Base-by-base conservation (phyloP, 2,113 vertebrate genomes). In the Hepsetus odoe region DNA sequence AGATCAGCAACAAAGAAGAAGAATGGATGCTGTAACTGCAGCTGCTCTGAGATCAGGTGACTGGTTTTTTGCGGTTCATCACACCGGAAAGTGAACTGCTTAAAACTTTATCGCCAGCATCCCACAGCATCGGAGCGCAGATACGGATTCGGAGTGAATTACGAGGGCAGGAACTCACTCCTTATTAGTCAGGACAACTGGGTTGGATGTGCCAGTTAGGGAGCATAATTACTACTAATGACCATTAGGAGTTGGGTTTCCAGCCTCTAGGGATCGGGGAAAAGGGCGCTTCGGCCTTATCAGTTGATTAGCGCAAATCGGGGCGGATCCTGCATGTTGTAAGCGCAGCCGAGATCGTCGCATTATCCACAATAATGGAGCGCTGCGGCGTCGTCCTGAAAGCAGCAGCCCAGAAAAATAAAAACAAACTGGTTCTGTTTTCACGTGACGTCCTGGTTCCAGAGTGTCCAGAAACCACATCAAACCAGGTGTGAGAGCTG, bases 281-380 rank as follows among this genome's bases (percentile, higher is more conserved):
- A 91, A 55, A 89, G 86, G 88, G 86, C n/a, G n/a, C 90, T 90
- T 92, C 87, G 80, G 86, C 90, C 90, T 93, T 93, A 91, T 91
- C 90, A 92, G 91, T 90, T 91, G 91, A 92, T 94, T 93, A 92
- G 90, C 80, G 86, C 88, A 92, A 93, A 92, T 89, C 88, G 88
- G 87, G 87, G 62, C 76, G 88, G 88, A 90, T 92, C 85, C 90
- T 89, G 91, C 89, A 90, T 90, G 89, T 90, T 91, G 89, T 91
- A 89, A 92, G 90, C 86, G 83, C 9, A 85, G 77, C 86, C 88
- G 86, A 89, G 89, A 90, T 80, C 85, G 85, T 85, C 82, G 83
- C 78, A 87, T 88, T 88, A 88, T 90, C 90, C 85, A 81, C 76
- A 79, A 80, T 91, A 91, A 93, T 92, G 90, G 91, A 88, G 87